phyloP scores from a whole-genome alignment of 2,888 invertebrate species.

The Helobdella robusta region DNA sequence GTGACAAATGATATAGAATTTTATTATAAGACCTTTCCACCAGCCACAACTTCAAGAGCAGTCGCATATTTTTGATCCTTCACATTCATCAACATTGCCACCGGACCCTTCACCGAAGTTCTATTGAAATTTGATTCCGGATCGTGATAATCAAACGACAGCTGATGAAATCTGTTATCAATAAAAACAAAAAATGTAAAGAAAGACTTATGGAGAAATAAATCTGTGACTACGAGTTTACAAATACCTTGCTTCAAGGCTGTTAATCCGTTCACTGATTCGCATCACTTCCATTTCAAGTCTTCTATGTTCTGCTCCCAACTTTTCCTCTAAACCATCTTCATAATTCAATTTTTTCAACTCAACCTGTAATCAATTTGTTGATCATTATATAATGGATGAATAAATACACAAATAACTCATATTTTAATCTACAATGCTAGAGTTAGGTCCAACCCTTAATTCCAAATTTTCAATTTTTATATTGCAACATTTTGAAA shows the following conservation, averaged over 20 bases:
- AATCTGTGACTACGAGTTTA: background rate
- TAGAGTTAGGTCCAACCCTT: too few species aligned
- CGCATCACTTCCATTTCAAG: conserved; percentile 56
- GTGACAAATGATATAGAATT: too few species aligned
- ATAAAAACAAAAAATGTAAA: background rate
- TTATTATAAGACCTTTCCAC: conserved; percentile 33
- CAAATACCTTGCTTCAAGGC: conserved; percentile 52
- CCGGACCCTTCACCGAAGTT: conserved; percentile 61
- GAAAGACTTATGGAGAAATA: background rate
- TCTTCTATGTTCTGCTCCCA: conserved; percentile 53
- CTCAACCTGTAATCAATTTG: conserved; percentile 54
- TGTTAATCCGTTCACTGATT: conserved; percentile 56
- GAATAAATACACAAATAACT: too few species aligned
- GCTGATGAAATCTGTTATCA: conserved; percentile 44
- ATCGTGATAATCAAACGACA: conserved; percentile 66
- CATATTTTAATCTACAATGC: too few species aligned
- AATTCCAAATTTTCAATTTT: too few species aligned
- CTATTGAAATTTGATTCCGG: conserved; percentile 57
- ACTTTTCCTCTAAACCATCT: conserved; percentile 56
- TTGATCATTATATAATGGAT: too few species aligned
- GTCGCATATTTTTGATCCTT: conserved; percentile 62
- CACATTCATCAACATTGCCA: conserved; percentile 68
- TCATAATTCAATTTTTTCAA: conserved; percentile 53
- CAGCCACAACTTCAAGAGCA: conserved; percentile 63
- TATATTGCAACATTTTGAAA: too few species aligned